Conservation (phyloP, 1,140 invertebrate genomes). For the Sycophaga agraensis region DNA sequence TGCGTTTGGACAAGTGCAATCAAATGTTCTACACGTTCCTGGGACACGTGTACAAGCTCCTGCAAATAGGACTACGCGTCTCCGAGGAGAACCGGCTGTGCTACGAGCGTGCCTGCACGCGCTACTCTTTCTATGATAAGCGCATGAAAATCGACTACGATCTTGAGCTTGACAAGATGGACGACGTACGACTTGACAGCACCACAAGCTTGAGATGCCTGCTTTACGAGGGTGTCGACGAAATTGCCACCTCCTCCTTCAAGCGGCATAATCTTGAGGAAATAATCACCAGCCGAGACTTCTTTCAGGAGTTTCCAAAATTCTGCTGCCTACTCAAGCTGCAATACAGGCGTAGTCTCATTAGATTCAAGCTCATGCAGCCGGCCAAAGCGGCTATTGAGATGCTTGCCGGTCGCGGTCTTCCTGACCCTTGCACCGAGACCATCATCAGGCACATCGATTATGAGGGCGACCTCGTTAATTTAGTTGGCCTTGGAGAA, state of each 20-base stretch:
- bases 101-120: neutral
- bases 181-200: neutral
- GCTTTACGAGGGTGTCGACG: neutral
- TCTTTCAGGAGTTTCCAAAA: constrained; percentile 14
- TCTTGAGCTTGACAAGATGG: constrained; percentile 18
- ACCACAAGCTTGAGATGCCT: neutral
- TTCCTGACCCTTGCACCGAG: constrained; percentile 18
- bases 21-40: constrained; percentile 19
- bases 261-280: constrained; percentile 12
- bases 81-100: constrained; percentile 3
- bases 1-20: constrained; percentile 1
- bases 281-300: constrained; percentile 8
- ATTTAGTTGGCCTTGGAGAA: too few relatives aligned
- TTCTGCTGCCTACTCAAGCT: constrained; percentile 14
- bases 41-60: constrained; percentile 16
- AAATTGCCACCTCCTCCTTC: constrained; percentile 2
- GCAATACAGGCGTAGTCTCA: constrained; percentile 12
- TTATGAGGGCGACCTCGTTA: constrained; percentile 9
- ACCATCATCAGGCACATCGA: neutral
- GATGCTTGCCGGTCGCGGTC: neutral
- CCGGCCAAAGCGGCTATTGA: neutral
- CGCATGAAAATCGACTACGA: neutral
- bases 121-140: constrained; percentile 9
- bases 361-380: constrained; percentile 11
- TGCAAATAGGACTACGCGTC: neutral